Evolutionary conservation across 30 jellyfish, hydroid and myxozoan species (phyloP).

Genomic region (Aurelia aurita complex sp. Pacific): DNA sequence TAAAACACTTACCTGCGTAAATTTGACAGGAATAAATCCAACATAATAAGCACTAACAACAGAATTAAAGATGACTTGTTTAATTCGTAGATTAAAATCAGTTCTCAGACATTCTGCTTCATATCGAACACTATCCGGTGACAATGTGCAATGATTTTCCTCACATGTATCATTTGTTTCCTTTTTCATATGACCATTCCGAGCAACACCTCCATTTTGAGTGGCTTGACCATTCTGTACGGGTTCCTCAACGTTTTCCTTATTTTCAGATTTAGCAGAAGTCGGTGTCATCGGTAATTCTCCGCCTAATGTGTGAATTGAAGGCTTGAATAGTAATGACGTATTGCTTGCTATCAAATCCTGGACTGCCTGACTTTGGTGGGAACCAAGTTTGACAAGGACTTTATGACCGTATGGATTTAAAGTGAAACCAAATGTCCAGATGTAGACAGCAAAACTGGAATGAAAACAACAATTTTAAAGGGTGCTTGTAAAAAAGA

Average conservation of each 20-base stretch:
- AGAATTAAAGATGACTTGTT: constrained; percentile 88
- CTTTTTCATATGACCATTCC: constrained; percentile 20
- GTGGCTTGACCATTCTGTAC: constrained; percentile 40
- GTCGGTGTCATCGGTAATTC: constrained; percentile 12
- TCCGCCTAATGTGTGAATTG: constrained; percentile 35
- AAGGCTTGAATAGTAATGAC: constrained; percentile 79
- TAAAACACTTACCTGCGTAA: constrained; percentile 82
- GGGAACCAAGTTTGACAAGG: constrained; percentile 76
- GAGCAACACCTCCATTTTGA: constrained; percentile 25
- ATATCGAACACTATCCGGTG: constrained; percentile 95
- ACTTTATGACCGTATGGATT: constrained; percentile 89
- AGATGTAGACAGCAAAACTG: constrained; percentile 86
- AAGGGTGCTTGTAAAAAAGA: too few relatives aligned
- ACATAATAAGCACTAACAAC: constrained; percentile 93
- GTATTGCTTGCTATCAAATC: constrained; percentile 77
- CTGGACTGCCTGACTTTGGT: constrained; percentile 80
- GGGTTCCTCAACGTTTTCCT: constrained; percentile 26
- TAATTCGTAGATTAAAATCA: constrained; percentile 91
- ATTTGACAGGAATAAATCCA: constrained; percentile 91
- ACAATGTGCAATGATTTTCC: constrained; percentile 78
- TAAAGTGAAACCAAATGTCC: constrained; percentile 94
- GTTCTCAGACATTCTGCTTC: constrained; percentile 95
- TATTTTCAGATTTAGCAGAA: constrained; percentile 17
- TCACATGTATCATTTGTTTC: constrained; percentile 26
- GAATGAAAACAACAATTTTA: not conserved